A percentile compares a stretch with the other conserved stretches of the same genome.
phyloP scores from a whole-genome alignment of 2,113 vertebrate genomes.

The Thymallus thymallus region DNA sequence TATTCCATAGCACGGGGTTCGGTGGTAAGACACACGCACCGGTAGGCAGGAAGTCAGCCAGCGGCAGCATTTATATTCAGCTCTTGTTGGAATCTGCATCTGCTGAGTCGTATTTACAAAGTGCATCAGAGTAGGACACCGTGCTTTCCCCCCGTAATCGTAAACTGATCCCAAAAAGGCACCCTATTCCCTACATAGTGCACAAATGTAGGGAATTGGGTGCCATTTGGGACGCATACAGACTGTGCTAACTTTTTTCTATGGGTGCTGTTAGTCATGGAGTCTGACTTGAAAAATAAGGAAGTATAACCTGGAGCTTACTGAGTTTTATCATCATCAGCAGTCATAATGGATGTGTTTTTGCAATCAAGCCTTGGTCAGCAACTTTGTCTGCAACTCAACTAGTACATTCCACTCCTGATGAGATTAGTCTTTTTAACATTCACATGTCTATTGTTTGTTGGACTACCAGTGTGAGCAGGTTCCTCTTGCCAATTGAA shows the following conservation, averaged over 20 bases:
- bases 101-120: background rate
- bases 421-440: background rate
- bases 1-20: constrained; percentile 51
- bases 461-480: background rate
- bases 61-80: constrained; percentile 16
- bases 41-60: constrained; percentile 40
- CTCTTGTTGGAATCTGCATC: constrained; percentile 12
- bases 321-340: too few species aligned
- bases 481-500: background rate
- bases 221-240: too few species aligned
- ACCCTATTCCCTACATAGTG: too few species aligned
- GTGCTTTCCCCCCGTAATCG: too few species aligned
- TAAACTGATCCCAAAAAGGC: too few species aligned
- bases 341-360: too few species aligned
- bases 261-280: background rate
- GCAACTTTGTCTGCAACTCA: background rate
- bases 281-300: too few species aligned
- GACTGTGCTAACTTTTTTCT: too few species aligned
- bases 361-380: too few species aligned
- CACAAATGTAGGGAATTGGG: too few species aligned
- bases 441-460: background rate
- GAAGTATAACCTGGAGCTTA: too few species aligned
- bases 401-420: background rate
- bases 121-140: too few species aligned
- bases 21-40: constrained; percentile 27